Conservation (phyloP, 1,140 invertebrate genomes). For the Goniozus legneri region DNA sequence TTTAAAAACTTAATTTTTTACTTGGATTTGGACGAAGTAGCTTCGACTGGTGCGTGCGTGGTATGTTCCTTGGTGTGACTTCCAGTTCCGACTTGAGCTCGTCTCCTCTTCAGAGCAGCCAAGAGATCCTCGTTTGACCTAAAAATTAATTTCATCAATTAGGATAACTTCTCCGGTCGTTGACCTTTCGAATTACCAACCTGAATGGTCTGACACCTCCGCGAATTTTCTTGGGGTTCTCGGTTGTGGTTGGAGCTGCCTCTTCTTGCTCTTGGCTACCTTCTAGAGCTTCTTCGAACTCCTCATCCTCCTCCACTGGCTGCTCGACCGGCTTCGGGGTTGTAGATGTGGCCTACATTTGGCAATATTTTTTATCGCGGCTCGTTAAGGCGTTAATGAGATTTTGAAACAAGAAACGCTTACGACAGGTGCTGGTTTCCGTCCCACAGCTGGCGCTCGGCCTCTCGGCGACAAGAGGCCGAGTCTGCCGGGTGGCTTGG, state of each 20-base stretch:
- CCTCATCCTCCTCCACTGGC: slow-evolving; percentile 45
- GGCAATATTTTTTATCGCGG: neutral
- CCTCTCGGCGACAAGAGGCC: slow-evolving; percentile 33
- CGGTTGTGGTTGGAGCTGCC: slow-evolving; percentile 58
- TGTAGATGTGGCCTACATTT: slow-evolving; percentile 29
- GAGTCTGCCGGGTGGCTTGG: slow-evolving; percentile 24
- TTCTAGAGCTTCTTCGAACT: slow-evolving; percentile 43
- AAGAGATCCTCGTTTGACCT: slow-evolving; percentile 71
- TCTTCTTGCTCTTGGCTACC: slow-evolving; percentile 48
- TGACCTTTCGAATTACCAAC: too few species aligned
- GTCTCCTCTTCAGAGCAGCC: slow-evolving; percentile 65
- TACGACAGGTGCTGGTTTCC: slow-evolving; percentile 27
- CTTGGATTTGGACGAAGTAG: slow-evolving; percentile 33
- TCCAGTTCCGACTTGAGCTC: slow-evolving; percentile 49
- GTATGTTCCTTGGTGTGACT: slow-evolving; percentile 20
- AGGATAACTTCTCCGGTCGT: too few species aligned
- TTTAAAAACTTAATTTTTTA: slow-evolving; percentile 16
- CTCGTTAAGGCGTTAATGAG: neutral
- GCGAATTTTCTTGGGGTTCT: slow-evolving; percentile 61
- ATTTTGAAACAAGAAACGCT: neutral
- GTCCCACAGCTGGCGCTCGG: slow-evolving; percentile 18
- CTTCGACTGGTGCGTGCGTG: slow-evolving; percentile 21
- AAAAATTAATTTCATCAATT: slow-evolving; percentile 37
- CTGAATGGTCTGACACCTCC: slow-evolving; percentile 58
- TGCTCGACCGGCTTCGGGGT: slow-evolving; percentile 36